phyloP scores from a whole-genome alignment of 2,888 invertebrate species.

The Hydroisotoma schaefferi region DNA sequence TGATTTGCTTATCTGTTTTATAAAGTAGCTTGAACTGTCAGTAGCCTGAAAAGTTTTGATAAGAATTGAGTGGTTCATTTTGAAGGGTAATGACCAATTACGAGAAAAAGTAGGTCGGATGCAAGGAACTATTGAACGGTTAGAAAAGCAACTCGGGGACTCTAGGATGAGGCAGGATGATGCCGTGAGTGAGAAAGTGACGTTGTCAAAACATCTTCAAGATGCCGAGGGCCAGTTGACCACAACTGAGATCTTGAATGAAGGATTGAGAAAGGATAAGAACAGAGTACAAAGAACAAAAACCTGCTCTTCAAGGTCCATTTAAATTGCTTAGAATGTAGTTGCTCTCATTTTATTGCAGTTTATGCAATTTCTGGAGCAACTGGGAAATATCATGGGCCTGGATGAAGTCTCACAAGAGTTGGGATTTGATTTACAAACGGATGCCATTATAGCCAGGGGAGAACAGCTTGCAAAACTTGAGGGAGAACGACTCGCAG shows the following conservation, averaged over 20 bases:
- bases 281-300: slow-evolving; percentile 59
- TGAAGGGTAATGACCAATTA: slow-evolving; percentile 62
- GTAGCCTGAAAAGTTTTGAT: background rate
- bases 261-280: slow-evolving; percentile 71
- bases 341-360: no score
- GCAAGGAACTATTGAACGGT: slow-evolving; percentile 67
- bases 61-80: slow-evolving; percentile 16
- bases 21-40: no score
- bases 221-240: slow-evolving; percentile 76
- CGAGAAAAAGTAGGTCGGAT: slow-evolving; percentile 72
- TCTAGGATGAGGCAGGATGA: slow-evolving; percentile 63
- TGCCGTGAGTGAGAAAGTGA: slow-evolving; percentile 71
- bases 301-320: background rate
- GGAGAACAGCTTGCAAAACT: slow-evolving; percentile 77
- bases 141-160: slow-evolving; percentile 65
- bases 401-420: slow-evolving; percentile 79
- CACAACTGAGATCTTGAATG: slow-evolving; percentile 66
- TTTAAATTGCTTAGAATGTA: background rate
- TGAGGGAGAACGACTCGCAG: slow-evolving; percentile 77
- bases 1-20: no score
- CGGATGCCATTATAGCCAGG: slow-evolving; percentile 77
- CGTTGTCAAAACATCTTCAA: slow-evolving; percentile 70
- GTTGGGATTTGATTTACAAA: slow-evolving; percentile 74
- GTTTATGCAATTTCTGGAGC: slow-evolving; percentile 76
- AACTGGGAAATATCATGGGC: slow-evolving; percentile 74